Base-by-base conservation (phyloP, 2,113 vertebrate genomes). In the Oostethus manadensis region DNA sequence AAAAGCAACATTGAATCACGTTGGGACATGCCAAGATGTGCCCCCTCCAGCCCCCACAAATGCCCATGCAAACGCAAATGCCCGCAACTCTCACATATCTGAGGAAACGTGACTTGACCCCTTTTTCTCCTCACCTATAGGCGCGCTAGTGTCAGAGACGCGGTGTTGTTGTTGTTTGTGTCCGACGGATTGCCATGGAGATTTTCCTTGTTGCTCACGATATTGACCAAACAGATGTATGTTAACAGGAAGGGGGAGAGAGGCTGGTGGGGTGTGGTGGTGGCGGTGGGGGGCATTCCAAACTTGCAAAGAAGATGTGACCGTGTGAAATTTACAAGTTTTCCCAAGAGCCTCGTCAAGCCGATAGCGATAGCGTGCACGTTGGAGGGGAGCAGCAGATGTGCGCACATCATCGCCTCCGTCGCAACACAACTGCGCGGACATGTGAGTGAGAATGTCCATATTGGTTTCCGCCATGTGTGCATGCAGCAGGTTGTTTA, bases 161-260 rank as follows among this genome's bases (percentile, higher is more conserved):
- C 9, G 60, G 66, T 35, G 53, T 55, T 55, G 55, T 35, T 4
- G 42, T 14, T 49, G 58, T 42, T 42, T 70, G 62, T 77, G 68
- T 68, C 44, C 46, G 44, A 46, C 23, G 46, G 58, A 81, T 86
- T 76, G 58, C 78, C 56, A 49, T 83, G 81, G 84, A 38, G 75
- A 85, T 66, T 60, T 76, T 67, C 57, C 71, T 68, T 66, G 73
- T 79, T 70, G 68, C 61, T 64, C 56, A 57, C 56, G 51, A 78
- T 75, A 55, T 79, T 73, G 67, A 70, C 63, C 61, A 59, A 80
- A 80, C 79, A 70, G 64, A 66, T 76, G 71, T 68, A 70, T 68
- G 78, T 76, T 82, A 83, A 71, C 79, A 60, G 80, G 78, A 70
- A 64, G 62, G 43, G 15, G 13, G 48, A 9, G 48, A 20, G 16